These are phyloP conservation scores for Saccopteryx leptura DNA, from an alignment of 2,113 vertebrate species.

Conservation along the genomic window DNA sequence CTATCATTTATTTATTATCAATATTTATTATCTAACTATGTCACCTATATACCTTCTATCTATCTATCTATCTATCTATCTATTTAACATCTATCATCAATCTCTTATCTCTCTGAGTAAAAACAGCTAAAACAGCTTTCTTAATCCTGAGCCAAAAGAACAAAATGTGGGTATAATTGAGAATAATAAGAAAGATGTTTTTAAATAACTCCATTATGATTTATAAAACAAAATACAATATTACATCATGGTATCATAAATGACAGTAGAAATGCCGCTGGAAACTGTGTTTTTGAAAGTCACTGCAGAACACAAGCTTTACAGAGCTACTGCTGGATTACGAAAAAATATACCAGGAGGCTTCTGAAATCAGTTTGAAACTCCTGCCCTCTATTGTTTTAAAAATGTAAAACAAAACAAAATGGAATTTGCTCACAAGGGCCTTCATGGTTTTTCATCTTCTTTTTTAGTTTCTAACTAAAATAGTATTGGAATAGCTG, in stretches of 20 bases:
- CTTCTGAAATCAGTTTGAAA: constrained; percentile 73
- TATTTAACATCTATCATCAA: background rate
- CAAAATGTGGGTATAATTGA: background rate
- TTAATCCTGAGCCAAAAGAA: background rate
- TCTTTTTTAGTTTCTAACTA: background rate
- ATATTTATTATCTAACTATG: background rate
- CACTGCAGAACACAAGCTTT: accelerated
- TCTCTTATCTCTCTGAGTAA: background rate
- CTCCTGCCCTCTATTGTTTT: constrained; percentile 82
- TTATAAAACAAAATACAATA: background rate
- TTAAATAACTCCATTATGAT: background rate
- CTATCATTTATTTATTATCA: background rate
- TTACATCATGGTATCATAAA: background rate
- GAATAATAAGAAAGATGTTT: background rate
- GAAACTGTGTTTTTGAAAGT: background rate
- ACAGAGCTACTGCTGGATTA: background rate
- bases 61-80: background rate
- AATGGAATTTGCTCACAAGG: background rate
- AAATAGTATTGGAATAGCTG: background rate
- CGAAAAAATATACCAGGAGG: background rate
- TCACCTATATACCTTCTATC: no score
- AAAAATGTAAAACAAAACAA: constrained; percentile 77
- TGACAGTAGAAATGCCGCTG: accelerated
- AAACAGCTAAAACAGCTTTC: background rate
- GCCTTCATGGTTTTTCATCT: background rate